Conservation (phyloP, 30 jellyfish, hydroid and myxozoan genomes). For the Phacellophora camtschatica region DNA sequence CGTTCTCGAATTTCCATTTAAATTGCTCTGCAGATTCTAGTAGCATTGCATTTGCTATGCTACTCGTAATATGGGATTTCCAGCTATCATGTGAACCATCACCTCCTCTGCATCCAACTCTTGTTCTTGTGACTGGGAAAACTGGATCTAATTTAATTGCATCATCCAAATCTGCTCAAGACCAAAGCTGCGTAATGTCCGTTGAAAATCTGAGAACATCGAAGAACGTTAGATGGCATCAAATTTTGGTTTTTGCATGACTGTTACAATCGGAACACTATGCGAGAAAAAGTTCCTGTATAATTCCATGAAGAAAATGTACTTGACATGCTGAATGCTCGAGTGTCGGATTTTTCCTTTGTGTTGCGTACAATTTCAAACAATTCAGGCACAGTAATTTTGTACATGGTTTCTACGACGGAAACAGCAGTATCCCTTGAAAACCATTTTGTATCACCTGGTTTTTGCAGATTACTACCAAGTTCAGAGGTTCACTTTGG, state of each 20-base stretch:
- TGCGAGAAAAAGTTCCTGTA: not conserved
- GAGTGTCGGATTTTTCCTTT: not conserved
- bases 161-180: conserved; percentile 10
- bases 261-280: not conserved
- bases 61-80: too few relatives aligned
- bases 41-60: too few relatives aligned
- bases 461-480: conserved; percentile 42
- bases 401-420: not conserved
- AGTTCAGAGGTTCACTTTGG: conserved; percentile 6
- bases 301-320: not conserved
- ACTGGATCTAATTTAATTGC: not conserved
- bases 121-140: not conserved
- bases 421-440: conserved; percentile 16
- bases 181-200: not conserved
- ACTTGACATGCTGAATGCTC: not conserved
- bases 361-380: not conserved
- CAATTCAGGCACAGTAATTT: not conserved
- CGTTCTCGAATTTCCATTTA: not conserved
- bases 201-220: not conserved
- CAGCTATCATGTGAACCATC: too few relatives aligned
- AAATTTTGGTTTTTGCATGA: conserved; percentile 8
- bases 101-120: conserved; percentile 31
- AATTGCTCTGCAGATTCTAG: not conserved
- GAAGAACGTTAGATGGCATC: not conserved
- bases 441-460: conserved; percentile 41